These are phyloP conservation scores for Amphilophus citrinellus DNA, from an alignment of 2,113 vertebrate species.

Conservation along the genomic window DNA sequence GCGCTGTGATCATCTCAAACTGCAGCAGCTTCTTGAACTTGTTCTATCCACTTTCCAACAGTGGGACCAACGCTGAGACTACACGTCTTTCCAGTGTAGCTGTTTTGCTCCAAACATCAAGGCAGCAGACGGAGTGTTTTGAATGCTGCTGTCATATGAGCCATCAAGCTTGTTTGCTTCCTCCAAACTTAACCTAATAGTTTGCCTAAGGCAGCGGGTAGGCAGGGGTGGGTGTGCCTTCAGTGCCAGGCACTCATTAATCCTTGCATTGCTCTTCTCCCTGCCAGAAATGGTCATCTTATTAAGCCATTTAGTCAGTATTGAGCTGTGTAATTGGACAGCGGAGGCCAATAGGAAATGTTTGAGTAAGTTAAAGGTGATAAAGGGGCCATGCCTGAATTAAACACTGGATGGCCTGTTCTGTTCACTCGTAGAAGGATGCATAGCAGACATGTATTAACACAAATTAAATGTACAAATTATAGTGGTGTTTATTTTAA, in stretches of 20 bases:
- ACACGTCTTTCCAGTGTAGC: slow-evolving; percentile 3
- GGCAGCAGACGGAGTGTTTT: slow-evolving; percentile 31
- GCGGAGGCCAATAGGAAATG: slow-evolving; percentile 45
- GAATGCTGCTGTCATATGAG: slow-evolving; percentile 30
- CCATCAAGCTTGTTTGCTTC: slow-evolving; percentile 60
- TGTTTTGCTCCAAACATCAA: slow-evolving; percentile 36
- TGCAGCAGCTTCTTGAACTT: slow-evolving; percentile 42
- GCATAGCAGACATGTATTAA: neutral
- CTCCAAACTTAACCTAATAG: slow-evolving; percentile 53
- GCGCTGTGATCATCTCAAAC: slow-evolving; percentile 18
- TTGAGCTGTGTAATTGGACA: slow-evolving; percentile 63
- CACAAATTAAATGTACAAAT: neutral
- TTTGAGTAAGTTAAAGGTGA: slow-evolving; percentile 49
- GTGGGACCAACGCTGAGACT: slow-evolving; percentile 5
- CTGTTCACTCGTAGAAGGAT: neutral
- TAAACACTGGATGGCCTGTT: slow-evolving; percentile 5
- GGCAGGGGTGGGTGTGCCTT: slow-evolving; percentile 29
- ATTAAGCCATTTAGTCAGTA: slow-evolving; percentile 61
- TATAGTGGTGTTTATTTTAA: neutral
- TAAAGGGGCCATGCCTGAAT: slow-evolving; percentile 10
- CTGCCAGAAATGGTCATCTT: slow-evolving; percentile 58
- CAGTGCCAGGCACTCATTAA: slow-evolving; percentile 62
- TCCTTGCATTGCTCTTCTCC: slow-evolving; percentile 31
- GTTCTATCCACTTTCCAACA: slow-evolving; percentile 27
- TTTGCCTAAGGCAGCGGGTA: slow-evolving; percentile 40